Percentiles rank a stretch among this genome's conserved stretches.
Conservation (phyloP, 2,113 vertebrate genomes). For the Sula dactylatra region DNA sequence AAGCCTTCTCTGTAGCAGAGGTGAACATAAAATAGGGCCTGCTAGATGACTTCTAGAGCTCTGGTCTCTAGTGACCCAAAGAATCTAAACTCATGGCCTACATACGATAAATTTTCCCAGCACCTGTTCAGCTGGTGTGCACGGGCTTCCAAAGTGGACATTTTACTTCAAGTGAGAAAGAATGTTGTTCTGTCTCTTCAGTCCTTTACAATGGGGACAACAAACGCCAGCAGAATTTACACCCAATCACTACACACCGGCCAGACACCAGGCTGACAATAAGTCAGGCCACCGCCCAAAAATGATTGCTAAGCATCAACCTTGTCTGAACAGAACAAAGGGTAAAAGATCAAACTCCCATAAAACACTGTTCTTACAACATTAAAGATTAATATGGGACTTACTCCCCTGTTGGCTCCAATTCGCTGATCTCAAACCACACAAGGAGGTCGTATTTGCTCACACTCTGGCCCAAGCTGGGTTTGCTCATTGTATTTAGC, state of each 20-base stretch:
- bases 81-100: background rate
- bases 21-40: background rate
- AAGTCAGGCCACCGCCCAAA: background rate
- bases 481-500: constrained; percentile 93
- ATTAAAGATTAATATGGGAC: constrained; percentile 39
- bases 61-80: background rate
- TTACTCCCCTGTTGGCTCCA: constrained; percentile 99
- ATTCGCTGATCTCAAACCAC: constrained; percentile 98
- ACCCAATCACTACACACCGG: background rate
- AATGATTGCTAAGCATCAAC: background rate
- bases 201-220: background rate
- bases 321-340: background rate
- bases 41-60: background rate
- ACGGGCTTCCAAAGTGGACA: background rate
- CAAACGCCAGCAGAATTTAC: background rate
- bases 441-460: constrained; percentile 97
- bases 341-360: background rate
- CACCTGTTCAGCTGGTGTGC: background rate
- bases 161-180: background rate
- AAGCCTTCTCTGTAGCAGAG: background rate
- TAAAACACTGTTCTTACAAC: background rate
- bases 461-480: constrained; percentile 92
- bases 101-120: background rate
- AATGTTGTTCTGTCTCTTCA: background rate
- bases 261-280: background rate